These are phyloP conservation scores for Pentalonia nigronervosa DNA, from an alignment of 1,140 invertebrate species.

Conservation along the genomic window DNA sequence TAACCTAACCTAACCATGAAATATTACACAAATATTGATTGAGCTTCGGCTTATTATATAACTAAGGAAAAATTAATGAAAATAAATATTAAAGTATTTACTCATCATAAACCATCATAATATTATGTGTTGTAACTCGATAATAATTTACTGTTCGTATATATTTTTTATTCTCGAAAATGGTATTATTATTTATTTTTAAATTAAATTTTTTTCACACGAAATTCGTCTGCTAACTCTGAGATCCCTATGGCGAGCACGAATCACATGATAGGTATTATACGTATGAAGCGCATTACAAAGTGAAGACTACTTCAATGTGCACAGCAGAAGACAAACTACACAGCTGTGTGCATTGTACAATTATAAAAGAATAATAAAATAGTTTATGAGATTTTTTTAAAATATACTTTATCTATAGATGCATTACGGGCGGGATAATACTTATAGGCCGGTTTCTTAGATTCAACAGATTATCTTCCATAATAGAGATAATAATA, in stretches of 20 bases:
- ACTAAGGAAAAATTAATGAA: background rate
- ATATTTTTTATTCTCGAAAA: background rate
- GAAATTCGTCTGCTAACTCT: background rate
- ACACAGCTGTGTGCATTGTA: background rate
- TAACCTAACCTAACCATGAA: too few species aligned
- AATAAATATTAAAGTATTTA: background rate
- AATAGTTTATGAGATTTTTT: background rate
- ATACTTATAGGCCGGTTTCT: background rate
- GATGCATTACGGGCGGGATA: background rate
- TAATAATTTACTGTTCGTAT: background rate
- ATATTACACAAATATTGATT: background rate
- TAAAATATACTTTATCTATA: background rate
- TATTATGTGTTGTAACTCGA: background rate
- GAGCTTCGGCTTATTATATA: background rate
- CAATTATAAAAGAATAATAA: background rate
- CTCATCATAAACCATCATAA: background rate
- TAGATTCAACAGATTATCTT: conserved; percentile 6
- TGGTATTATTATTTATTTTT: background rate
- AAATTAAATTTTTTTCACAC: background rate
- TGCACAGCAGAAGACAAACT: background rate
- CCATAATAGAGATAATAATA: background rate
- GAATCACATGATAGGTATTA: background rate
- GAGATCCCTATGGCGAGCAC: background rate
- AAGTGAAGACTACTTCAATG: background rate
- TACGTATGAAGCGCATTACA: background rate